These are phyloP conservation scores for Pluvianellus socialis DNA, from an alignment of 2,113 vertebrate species.

Conservation along the genomic window DNA sequence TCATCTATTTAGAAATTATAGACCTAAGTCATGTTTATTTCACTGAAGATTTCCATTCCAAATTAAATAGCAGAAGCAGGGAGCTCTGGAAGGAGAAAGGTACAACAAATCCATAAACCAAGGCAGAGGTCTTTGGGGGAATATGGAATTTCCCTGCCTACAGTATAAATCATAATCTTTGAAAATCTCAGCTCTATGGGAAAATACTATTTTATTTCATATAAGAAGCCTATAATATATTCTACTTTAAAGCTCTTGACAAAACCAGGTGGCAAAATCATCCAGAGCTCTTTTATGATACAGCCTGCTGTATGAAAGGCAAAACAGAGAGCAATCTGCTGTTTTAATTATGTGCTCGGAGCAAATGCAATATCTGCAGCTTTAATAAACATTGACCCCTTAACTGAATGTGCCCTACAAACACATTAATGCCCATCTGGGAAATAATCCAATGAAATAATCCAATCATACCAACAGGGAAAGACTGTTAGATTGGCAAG, in stretches of 20 bases:
- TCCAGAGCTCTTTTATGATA: slow-evolving; percentile 58
- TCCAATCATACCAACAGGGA: slow-evolving; percentile 53
- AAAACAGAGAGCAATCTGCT: slow-evolving; percentile 65
- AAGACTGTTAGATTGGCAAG: background rate
- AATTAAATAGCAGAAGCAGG: background rate
- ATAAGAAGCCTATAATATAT: slow-evolving; percentile 11
- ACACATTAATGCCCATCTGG: slow-evolving; percentile 73
- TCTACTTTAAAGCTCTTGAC: slow-evolving; percentile 61
- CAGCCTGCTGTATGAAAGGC: slow-evolving; percentile 42
- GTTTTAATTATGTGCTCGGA: slow-evolving; percentile 66
- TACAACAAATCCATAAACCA: background rate
- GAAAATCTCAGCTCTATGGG: slow-evolving; percentile 18
- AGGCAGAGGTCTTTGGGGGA: background rate
- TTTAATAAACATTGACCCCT: slow-evolving; percentile 66
- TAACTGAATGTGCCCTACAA: slow-evolving; percentile 60
- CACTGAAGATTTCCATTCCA: background rate
- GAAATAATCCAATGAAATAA: slow-evolving; percentile 75
- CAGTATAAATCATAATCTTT: slow-evolving; percentile 53
- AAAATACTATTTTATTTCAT: slow-evolving; percentile 51
- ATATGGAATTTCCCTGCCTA: slow-evolving; percentile 41
- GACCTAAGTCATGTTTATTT: background rate
- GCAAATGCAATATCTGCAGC: slow-evolving; percentile 63
- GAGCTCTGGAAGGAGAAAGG: background rate
- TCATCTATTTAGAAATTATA: background rate
- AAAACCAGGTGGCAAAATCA: slow-evolving; percentile 67